phyloP scores from a whole-genome alignment of 1,140 invertebrate genomes.

The Bicyclus anynana region DNA sequence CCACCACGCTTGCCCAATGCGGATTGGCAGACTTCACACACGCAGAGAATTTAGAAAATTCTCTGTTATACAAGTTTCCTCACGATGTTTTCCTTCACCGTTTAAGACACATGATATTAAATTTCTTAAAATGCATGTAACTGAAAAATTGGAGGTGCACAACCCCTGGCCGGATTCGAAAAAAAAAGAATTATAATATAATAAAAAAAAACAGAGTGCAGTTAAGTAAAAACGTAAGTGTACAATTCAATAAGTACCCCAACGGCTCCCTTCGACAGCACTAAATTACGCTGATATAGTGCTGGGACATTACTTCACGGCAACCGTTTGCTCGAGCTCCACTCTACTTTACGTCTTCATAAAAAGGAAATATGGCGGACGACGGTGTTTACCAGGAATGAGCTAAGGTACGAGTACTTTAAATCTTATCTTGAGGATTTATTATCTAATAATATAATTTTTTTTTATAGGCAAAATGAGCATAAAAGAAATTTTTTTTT shows the following conservation, averaged over 20 bases:
- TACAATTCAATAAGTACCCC: slow-evolving; percentile 21
- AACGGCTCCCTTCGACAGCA: slow-evolving; percentile 16
- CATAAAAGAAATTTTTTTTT: too few relatives aligned
- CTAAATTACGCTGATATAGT: slow-evolving; percentile 33
- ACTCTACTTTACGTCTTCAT: slow-evolving; percentile 40
- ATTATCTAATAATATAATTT: neutral
- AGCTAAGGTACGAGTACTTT: neutral
- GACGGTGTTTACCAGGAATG: slow-evolving; percentile 15
- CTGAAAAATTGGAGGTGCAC: too few relatives aligned
- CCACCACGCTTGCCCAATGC: too few relatives aligned
- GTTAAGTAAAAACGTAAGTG: slow-evolving; percentile 17
- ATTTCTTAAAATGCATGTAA: too few relatives aligned
- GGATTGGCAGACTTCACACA: too few relatives aligned
- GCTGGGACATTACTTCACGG: slow-evolving; percentile 28
- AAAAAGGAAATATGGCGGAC: slow-evolving; percentile 31
- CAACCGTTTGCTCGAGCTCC: slow-evolving; percentile 18
- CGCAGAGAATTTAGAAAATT: too few relatives aligned
- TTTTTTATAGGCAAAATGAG: too few relatives aligned
- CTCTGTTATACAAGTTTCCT: too few relatives aligned
- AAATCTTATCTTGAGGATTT: neutral
- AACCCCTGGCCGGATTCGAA: too few relatives aligned
- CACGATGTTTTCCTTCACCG: too few relatives aligned
- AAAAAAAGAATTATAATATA: too few relatives aligned
- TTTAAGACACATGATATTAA: too few relatives aligned
- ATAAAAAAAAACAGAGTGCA: neutral